Evolutionary conservation across 1,140 invertebrate species (phyloP), one percentile per base, ranked within the genome.

Genomic region (Cyphomyrmex costatus): DNA sequence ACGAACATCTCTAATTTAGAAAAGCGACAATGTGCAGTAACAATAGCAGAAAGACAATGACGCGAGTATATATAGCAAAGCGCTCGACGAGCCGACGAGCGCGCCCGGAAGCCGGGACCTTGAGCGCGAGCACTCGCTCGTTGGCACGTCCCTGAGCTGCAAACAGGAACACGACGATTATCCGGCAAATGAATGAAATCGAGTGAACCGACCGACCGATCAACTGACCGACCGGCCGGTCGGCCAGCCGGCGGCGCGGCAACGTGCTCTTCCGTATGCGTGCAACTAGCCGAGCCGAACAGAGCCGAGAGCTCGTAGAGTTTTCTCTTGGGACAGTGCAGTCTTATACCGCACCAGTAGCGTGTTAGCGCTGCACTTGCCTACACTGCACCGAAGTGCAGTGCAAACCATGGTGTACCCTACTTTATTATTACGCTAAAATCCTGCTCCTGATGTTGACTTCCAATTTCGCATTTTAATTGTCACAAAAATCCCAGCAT

Each of bases 111-210:
- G 21, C 60, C 61, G 77, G 71, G 89, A 91, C 92, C 91, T 93
- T 92, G 92, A 92, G 88, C 86, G 86, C 86, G 86, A 86, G 87
- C 68, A 78, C 85, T 49, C 27, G 36, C 76, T 78, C 46, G 76
- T 85, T 89, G 87, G 80, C 89, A 92, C 90, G 92, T 88, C 91
- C 91, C 89, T 92, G 92, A 85, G 88, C 86, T 79, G 88, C 91
- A 93, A 94, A 93, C 93, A 94, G 93, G 93, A 95, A 94, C 91
- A 92, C 86, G 89, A 77, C 92, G 92, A 94, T 95, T 93, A 94
- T 91, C 88, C 89, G 86, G 83, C 92, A 90, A 93, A 94, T 93
- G 92, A 95, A 94, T 94, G 93, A 92, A 94, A 92, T 92, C 92
- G 89, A 93, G 92, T 92, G 89, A 92, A 88, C 92, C 88, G 89